A percentile compares a stretch with the other conserved stretches of the same genome.
Conservation (phyloP, 2,113 vertebrate genomes). For the Catagonus wagneri region DNA sequence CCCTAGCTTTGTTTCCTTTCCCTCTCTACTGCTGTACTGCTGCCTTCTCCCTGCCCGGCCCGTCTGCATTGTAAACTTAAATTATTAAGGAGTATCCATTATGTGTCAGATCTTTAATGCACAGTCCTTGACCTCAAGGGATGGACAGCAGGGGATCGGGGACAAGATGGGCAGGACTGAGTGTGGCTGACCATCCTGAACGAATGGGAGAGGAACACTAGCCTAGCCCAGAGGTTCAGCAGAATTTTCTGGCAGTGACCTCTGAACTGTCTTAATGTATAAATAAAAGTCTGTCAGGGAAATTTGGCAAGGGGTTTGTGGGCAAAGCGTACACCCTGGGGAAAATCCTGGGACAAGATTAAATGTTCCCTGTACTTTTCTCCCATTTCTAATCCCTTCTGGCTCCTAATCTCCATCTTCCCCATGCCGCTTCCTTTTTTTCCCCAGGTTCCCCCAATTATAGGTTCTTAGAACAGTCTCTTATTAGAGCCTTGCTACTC, state of each 20-base stretch:
- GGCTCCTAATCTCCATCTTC: too few relatives aligned
- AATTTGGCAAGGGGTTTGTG: not conserved
- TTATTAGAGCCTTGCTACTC: not conserved
- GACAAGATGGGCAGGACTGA: not conserved
- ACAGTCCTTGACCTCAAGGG: not conserved
- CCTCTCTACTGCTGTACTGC: not conserved
- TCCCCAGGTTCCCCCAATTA: not conserved
- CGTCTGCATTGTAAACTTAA: not conserved
- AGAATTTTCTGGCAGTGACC: not conserved
- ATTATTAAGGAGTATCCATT: not conserved
- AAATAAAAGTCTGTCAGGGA: not conserved
- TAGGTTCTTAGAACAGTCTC: not conserved
- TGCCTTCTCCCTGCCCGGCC: not conserved
- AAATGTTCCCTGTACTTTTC: not conserved
- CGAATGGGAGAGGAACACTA: not conserved
- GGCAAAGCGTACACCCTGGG: not conserved
- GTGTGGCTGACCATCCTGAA: not conserved
- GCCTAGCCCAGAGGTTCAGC: not conserved
- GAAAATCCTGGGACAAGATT: not conserved
- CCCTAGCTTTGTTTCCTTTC: not conserved
- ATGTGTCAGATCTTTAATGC: not conserved
- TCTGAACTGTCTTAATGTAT: not conserved
- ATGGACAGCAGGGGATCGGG: not conserved
- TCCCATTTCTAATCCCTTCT: not conserved
- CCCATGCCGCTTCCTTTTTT: not conserved